Percentiles rank a stretch among this genome's conserved stretches.
phyloP scores from a whole-genome alignment of 2,113 vertebrate genomes.

The Maccullochella peelii region DNA sequence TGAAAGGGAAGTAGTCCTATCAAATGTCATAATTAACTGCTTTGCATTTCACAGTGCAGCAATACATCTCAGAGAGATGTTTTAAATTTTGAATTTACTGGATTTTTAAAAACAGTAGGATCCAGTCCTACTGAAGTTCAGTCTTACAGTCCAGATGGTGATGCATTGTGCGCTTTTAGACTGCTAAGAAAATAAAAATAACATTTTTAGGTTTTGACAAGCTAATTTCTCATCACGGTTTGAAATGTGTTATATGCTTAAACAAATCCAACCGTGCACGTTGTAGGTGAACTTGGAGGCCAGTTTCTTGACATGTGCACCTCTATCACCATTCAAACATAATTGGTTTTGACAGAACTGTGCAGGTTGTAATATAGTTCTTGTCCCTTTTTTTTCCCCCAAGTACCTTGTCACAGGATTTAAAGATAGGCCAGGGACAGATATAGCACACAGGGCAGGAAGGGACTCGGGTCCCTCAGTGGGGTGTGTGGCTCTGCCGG shows the following conservation, averaged over 20 bases:
- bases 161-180: neutral
- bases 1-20: neutral
- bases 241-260: neutral
- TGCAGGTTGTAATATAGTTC: slow-evolving; percentile 6
- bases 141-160: neutral
- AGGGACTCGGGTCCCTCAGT: slow-evolving; percentile 46
- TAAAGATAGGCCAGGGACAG: slow-evolving; percentile 60
- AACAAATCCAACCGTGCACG: neutral
- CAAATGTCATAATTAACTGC: neutral
- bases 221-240: neutral
- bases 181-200: neutral
- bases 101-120: neutral
- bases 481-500: slow-evolving; percentile 46
- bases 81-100: no score
- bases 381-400: neutral
- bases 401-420: slow-evolving; percentile 27
- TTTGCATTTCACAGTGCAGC: neutral
- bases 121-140: no score
- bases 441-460: slow-evolving; percentile 57
- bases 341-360: slow-evolving; percentile 22
- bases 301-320: neutral
- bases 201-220: no score
- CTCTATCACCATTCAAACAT: neutral
- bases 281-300: neutral
- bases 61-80: neutral